Evolutionary conservation across 2,797 vertebrate species (phyloP).

Genomic region (Leptoclinus maculatus): DNA sequence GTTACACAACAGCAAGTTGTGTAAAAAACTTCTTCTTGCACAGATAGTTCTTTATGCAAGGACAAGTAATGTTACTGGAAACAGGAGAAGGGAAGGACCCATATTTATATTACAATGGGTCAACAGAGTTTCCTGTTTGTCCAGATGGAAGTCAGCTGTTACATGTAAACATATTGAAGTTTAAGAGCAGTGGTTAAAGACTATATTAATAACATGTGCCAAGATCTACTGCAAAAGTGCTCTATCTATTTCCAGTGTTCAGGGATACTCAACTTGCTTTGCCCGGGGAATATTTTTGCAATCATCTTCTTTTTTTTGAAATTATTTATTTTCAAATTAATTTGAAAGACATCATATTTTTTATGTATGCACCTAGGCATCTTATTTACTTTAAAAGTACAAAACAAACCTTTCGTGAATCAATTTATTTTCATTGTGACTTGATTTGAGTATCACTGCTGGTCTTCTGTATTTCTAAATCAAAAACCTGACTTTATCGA

Average conservation of each 20-base stretch:
- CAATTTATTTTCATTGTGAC: background rate
- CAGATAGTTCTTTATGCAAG: background rate
- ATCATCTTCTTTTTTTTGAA: background rate
- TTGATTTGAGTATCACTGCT: background rate
- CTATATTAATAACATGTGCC: constrained; percentile 8
- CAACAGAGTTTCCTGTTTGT: constrained; percentile 27
- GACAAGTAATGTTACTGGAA: constrained; percentile 3
- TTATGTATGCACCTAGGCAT: background rate
- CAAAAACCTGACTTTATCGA: background rate
- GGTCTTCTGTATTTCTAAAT: background rate
- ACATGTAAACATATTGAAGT: constrained; percentile 35
- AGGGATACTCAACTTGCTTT: background rate
- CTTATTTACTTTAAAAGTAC: background rate
- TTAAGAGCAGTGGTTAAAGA: background rate
- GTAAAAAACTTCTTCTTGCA: background rate
- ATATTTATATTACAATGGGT: constrained; percentile 18
- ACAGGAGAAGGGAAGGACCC: background rate
- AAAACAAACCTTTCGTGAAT: background rate
- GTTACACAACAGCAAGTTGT: constrained; percentile 25
- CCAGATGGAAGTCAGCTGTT: constrained; percentile 46
- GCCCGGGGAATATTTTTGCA: no score
- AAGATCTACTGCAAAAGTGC: background rate
- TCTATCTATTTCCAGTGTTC: background rate
- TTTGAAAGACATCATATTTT: background rate
- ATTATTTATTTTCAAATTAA: background rate